A percentile compares a stretch with the other conserved stretches of the same genome.
These are phyloP conservation scores for Antrozous pallidus DNA, from an alignment of 2,797 vertebrate genomes.

Conservation along the genomic window DNA sequence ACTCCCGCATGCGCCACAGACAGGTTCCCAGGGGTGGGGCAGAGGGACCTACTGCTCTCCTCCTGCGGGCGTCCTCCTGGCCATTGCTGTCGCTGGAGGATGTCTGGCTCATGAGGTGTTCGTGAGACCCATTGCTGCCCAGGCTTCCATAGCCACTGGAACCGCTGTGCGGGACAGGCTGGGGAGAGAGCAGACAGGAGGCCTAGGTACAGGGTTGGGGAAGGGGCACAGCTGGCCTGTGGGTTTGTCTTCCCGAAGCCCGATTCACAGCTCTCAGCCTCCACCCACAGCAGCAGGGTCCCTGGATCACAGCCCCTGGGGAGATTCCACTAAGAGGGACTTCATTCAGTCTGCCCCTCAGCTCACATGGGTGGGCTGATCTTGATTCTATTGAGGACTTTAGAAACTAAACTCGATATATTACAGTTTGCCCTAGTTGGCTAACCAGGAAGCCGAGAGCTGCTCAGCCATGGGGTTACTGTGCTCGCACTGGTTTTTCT, in stretches of 20 bases:
- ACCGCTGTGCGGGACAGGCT: constrained; percentile 93
- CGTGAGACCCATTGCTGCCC: constrained; percentile 90
- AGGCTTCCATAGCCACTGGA: constrained; percentile 94
- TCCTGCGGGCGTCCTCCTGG: constrained; percentile 85
- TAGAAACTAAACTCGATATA: background rate
- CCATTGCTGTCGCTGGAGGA: constrained; percentile 93
- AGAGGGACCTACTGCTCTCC: constrained; percentile 86
- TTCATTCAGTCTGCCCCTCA: no score
- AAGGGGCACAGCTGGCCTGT: accelerated
- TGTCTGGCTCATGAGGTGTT: constrained; percentile 88
- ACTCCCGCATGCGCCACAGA: accelerated
- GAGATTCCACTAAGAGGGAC: background rate
- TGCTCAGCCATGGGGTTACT: background rate
- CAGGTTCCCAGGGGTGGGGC: background rate
- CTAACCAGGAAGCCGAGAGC: background rate
- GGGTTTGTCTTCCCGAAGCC: accelerated
- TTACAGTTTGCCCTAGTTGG: accelerated
- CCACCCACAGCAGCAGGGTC: background rate
- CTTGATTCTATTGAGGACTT: background rate
- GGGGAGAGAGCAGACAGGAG: constrained; percentile 23
- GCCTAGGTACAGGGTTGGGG: accelerated
- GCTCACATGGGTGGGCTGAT: background rate
- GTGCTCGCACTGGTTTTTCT: background rate
- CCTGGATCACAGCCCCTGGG: background rate
- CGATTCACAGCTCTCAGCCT: no score